Conservation (phyloP, 1,140 invertebrate genomes). For the Mactra quadrangularis region DNA sequence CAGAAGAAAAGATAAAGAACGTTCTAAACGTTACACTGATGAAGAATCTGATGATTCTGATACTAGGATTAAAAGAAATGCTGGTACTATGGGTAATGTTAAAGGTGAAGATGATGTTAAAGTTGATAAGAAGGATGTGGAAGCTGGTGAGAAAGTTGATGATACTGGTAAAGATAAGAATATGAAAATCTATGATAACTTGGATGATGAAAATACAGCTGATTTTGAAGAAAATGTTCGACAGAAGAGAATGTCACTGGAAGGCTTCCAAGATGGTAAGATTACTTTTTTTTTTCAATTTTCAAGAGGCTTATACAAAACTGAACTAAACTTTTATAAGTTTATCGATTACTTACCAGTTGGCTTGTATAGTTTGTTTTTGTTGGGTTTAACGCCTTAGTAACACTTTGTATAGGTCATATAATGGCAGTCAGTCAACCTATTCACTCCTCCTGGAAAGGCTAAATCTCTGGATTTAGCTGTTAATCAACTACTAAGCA, state of each 20-base stretch:
- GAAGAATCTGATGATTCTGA: neutral
- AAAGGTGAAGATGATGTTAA: slow-evolving; percentile 8
- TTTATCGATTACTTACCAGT: no score
- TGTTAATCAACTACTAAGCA: no score
- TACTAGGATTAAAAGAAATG: slow-evolving; percentile 36
- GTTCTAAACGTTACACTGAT: neutral
- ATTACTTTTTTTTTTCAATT: neutral
- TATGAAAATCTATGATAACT: slow-evolving; percentile 59
- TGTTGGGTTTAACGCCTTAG: no score
- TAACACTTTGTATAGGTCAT: no score
- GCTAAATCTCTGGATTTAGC: no score
- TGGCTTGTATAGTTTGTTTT: no score
- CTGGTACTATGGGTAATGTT: slow-evolving; percentile 23
- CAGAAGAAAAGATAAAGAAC: neutral
- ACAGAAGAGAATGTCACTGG: slow-evolving; percentile 73
- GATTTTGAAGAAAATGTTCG: slow-evolving; percentile 82
- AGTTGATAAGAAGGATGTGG: slow-evolving; percentile 51
- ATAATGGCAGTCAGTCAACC: no score
- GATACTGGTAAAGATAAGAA: slow-evolving; percentile 15
- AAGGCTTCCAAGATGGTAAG: slow-evolving; percentile 47
- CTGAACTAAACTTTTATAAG: no score
- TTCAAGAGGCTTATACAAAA: neutral
- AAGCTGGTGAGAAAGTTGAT: slow-evolving; percentile 59
- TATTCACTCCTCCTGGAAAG: no score
- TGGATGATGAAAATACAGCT: slow-evolving; percentile 64